phyloP scores from a whole-genome alignment of 2,797 vertebrate species.

The Betta splendens region DNA sequence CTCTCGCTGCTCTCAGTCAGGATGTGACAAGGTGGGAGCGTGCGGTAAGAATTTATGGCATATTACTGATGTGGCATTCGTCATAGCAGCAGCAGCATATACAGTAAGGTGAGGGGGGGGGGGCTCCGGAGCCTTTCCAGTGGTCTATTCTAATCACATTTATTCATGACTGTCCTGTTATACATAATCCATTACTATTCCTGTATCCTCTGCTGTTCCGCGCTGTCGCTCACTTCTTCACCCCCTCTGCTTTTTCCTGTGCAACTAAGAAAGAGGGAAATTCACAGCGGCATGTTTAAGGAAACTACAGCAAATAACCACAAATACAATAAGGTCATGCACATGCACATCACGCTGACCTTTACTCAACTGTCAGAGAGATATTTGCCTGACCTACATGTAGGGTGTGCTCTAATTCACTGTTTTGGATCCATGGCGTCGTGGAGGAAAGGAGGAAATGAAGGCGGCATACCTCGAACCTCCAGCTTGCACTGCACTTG shows the following conservation, averaged over 20 bases:
- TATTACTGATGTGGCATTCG: slow-evolving; percentile 52
- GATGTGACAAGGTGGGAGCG: slow-evolving; percentile 57
- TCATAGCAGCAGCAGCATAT: slow-evolving; percentile 46
- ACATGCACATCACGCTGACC: slow-evolving; percentile 45
- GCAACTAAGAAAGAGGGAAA: slow-evolving; percentile 59
- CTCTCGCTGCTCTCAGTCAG: slow-evolving; percentile 44
- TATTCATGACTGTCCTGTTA: slow-evolving; percentile 72
- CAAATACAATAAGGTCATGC: slow-evolving; percentile 33
- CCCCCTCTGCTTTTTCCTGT: slow-evolving; percentile 72
- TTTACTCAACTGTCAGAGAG: slow-evolving; percentile 33
- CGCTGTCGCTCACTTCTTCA: slow-evolving; percentile 71
- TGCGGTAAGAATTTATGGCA: slow-evolving; percentile 54
- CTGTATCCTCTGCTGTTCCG: slow-evolving; percentile 57
- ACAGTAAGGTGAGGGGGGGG: not conserved
- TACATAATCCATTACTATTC: slow-evolving; percentile 69
- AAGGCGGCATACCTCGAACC: slow-evolving; percentile 82
- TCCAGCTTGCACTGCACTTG: slow-evolving; percentile 88
- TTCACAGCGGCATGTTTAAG: slow-evolving; percentile 44
- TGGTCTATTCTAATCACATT: slow-evolving; percentile 76
- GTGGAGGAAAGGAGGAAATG: too few species aligned
- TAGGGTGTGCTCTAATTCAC: not conserved
- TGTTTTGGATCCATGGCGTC: not conserved
- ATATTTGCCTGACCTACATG: slow-evolving; percentile 5
- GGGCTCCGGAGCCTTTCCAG: slow-evolving; percentile 52
- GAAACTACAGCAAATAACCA: slow-evolving; percentile 24